A percentile compares a stretch with the other conserved stretches of the same genome.
Evolutionary conservation across 2,113 vertebrate species (phyloP).

Genomic region (Anguilla japonica): DNA sequence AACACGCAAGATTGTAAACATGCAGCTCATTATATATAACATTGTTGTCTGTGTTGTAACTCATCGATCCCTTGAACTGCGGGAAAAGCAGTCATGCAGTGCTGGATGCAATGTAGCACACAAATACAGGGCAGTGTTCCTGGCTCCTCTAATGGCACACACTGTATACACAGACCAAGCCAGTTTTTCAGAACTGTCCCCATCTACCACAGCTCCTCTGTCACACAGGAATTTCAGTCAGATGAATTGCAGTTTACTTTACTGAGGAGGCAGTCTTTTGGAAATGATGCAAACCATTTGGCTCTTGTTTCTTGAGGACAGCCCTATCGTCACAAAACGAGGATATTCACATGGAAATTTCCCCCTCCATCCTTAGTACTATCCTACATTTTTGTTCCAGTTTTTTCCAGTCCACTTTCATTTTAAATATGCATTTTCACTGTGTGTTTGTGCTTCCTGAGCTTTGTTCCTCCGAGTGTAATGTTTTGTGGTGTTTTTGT

Average conservation of each 20-base stretch:
- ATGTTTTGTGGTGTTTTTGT: too few species aligned
- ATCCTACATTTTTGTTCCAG: neutral
- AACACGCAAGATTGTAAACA: neutral
- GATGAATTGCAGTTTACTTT: constrained; percentile 26
- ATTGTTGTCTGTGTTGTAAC: neutral
- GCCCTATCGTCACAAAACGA: neutral
- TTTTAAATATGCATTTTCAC: neutral
- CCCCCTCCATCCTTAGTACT: neutral
- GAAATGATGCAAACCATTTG: constrained; percentile 4
- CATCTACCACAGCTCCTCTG: constrained; percentile 11
- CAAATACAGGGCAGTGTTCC: neutral
- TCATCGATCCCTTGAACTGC: neutral
- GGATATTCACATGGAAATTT: too few species aligned
- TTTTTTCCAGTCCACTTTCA: neutral
- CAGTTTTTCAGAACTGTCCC: constrained; percentile 19
- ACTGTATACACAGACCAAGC: neutral
- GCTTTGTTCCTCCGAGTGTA: neutral
- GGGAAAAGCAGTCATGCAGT: neutral
- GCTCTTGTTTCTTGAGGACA: neutral
- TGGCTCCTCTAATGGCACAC: neutral
- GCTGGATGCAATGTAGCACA: neutral
- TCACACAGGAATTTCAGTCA: constrained; percentile 48
- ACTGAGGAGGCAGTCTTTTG: neutral
- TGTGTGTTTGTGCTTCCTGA: neutral
- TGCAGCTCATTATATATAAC: neutral